These are phyloP conservation scores for Noturus placidus DNA, from an alignment of 2,113 vertebrate species.

Conservation along the genomic window DNA sequence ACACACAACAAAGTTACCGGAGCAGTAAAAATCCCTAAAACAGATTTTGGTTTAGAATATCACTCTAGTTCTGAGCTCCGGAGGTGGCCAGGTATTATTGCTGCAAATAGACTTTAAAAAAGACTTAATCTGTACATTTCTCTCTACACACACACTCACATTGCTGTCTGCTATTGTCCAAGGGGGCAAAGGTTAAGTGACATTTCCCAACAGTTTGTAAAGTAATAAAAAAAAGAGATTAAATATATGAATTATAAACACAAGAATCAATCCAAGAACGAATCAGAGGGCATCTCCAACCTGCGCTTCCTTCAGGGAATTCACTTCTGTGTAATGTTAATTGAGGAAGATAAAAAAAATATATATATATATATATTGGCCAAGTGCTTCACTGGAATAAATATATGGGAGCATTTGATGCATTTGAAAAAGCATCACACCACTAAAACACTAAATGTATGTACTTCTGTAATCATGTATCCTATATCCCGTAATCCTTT, in stretches of 20 bases:
- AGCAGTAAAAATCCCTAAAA: neutral
- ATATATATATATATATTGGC: no score
- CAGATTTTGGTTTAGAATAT: neutral
- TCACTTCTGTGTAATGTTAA: neutral
- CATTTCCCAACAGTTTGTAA: neutral
- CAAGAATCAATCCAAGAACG: slow-evolving; percentile 30
- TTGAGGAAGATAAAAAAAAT: neutral
- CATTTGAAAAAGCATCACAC: neutral
- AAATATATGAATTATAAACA: slow-evolving; percentile 49
- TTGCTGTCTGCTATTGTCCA: slow-evolving; percentile 1
- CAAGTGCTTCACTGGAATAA: neutral
- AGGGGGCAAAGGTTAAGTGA: slow-evolving; percentile 32
- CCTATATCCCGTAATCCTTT: no score
- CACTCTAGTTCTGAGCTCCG: neutral
- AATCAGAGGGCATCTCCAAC: neutral
- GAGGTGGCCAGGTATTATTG: neutral
- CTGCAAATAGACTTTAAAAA: neutral
- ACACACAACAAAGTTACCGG: neutral
- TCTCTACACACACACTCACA: slow-evolving; percentile 4
- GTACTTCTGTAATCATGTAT: no score
- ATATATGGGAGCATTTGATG: neutral
- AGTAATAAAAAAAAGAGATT: neutral
- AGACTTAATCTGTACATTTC: neutral
- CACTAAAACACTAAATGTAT: neutral
- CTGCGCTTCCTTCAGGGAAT: neutral